Percentiles rank a stretch among this genome's conserved stretches.
Evolutionary conservation across 2,888 invertebrate genomes (phyloP).

Genomic region (Eutolmus rufibarbis): DNA sequence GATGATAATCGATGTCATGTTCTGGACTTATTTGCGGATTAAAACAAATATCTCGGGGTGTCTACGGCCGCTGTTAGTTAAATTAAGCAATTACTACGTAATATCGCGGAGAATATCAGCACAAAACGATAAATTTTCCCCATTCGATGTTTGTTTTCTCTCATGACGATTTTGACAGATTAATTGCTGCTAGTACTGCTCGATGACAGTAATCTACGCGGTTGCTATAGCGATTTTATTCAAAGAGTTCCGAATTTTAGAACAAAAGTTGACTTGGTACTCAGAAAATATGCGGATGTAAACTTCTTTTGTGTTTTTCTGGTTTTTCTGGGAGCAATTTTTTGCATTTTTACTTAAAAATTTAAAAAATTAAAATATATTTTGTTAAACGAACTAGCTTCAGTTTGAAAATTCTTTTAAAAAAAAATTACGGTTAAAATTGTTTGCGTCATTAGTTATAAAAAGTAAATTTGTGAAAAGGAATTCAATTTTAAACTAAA

Average conservation of each 20-base stretch:
- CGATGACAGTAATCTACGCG: not conserved
- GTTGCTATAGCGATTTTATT: not conserved
- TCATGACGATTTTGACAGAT: constrained; percentile 3
- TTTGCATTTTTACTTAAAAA: no score
- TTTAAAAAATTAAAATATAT: no score
- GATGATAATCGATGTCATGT: constrained; percentile 59
- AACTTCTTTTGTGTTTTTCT: no score
- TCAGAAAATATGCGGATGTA: not conserved
- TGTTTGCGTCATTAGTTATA: no score
- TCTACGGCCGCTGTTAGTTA: not conserved
- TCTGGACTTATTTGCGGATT: not conserved
- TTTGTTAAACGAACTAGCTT: no score
- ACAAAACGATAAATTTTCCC: not conserved
- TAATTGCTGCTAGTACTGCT: not conserved
- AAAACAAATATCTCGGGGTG: not conserved
- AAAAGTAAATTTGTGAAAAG: no score
- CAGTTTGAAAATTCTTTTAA: no score
- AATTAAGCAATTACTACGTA: not conserved
- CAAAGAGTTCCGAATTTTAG: not conserved
- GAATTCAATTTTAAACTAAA: no score
- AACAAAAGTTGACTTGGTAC: not conserved
- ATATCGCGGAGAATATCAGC: not conserved
- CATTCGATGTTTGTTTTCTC: constrained; percentile 28
- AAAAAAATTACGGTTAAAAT: no score
- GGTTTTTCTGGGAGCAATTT: not conserved